Evolutionary conservation across 1,140 invertebrate species (phyloP), one percentile per base, ranked within the genome.

Genomic region (Cotesia glomerata): DNA sequence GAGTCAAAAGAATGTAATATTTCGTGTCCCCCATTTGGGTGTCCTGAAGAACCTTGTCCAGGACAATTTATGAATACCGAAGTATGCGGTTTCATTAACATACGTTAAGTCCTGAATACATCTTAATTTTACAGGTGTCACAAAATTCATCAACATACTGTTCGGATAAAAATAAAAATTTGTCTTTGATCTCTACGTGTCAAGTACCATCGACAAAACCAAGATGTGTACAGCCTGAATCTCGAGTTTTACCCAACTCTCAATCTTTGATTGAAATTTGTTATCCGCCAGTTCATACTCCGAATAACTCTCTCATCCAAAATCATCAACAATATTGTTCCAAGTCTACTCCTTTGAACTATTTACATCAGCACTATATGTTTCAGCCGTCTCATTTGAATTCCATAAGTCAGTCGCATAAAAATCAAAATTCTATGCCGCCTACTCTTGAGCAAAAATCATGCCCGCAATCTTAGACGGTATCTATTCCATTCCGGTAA

Each of bases 11-110:
- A 74, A 2, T 82, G 80, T 32, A 82, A 82, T 32, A n/a, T 74
- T 1, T 77, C 75, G n/a, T 82, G 81, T n/a, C 80, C 81, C 26
- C 78, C 81, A n/a, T 71, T 82, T 0, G 80, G 79, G 9, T 82
- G 80, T 69, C 80, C 81, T 0, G 70, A 58, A 45, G 80, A 79
- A 45, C 78, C 80, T 1, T 82, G 78, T 73, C 78, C 78, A 49
- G 79, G 80, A n/a, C 71, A 76, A 52, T 81, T 80, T 79, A 0
- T 56, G 75, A 58, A 81, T 81, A 73, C 77, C 77, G 5, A 45
- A 74, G n/a, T 67, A 18, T 34, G 34, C 73, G n/a, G 65, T 72
- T 11, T 16, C 56, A 49, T 16, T 39, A 32, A 5, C 45, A 67
- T 52, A 4, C n/a, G n/a, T n/a, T n/a, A n/a, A n/a, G n/a, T n/a